Conservation (phyloP, 2,113 vertebrate genomes). For the Argyrosomus japonicus region DNA sequence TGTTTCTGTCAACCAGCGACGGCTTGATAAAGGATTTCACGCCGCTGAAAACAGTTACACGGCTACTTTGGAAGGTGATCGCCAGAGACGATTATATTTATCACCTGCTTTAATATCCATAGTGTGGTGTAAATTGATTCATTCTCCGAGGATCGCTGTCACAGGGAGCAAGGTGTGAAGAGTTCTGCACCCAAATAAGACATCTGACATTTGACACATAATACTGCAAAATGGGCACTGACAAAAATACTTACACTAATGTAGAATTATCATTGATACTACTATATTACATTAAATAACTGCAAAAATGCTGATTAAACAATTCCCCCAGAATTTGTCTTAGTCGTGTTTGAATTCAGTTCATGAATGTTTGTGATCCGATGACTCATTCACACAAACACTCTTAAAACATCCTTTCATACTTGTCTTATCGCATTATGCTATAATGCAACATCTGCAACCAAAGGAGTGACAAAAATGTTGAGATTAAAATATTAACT, state of each 20-base stretch:
- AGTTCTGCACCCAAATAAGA: slow-evolving; percentile 47
- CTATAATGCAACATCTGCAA: neutral
- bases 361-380: slow-evolving; percentile 7
- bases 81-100: slow-evolving; percentile 84
- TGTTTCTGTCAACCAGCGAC: slow-evolving; percentile 85
- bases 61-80: slow-evolving; percentile 84
- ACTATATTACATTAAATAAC: neutral
- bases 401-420: neutral
- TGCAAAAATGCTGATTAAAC: slow-evolving; percentile 1
- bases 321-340: neutral
- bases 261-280: neutral
- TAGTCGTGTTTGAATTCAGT: neutral
- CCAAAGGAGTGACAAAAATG: neutral
- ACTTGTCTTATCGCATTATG: slow-evolving; percentile 12
- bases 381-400: slow-evolving; percentile 17
- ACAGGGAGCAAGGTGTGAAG: slow-evolving; percentile 59
- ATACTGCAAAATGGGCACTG: neutral
- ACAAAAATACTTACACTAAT: neutral
- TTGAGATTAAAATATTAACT: slow-evolving; percentile 11
- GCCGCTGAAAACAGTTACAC: slow-evolving; percentile 81
- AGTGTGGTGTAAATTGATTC: slow-evolving; percentile 82
- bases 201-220: slow-evolving; percentile 40
- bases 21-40: slow-evolving; percentile 85
- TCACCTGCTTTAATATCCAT: slow-evolving; percentile 84
- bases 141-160: slow-evolving; percentile 71